Conservation (phyloP, 1,140 invertebrate genomes). For the Forficula auricularia region DNA sequence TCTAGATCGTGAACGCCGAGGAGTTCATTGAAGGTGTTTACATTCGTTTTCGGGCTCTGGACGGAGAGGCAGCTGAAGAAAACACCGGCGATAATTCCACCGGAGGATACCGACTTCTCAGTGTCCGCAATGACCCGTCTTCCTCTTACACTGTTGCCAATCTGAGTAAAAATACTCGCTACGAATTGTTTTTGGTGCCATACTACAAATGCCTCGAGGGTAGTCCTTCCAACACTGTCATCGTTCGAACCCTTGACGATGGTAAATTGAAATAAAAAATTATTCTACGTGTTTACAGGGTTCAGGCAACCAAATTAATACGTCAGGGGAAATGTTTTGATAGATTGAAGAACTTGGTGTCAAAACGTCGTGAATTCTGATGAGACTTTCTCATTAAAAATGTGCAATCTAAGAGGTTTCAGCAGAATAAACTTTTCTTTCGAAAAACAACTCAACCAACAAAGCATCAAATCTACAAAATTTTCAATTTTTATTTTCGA, state of each 20-base stretch:
- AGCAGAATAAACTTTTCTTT: too few relatives aligned
- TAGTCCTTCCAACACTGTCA: conserved; percentile 55
- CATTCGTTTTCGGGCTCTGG: conserved; percentile 72
- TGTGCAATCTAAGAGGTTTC: too few relatives aligned
- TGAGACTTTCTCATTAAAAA: too few relatives aligned
- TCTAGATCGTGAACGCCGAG: conserved; percentile 31
- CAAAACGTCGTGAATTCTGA: too few relatives aligned
- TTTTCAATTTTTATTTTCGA: too few relatives aligned
- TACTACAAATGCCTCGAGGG: conserved; percentile 71
- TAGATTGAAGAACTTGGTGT: too few relatives aligned
- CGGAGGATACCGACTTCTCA: conserved; percentile 29
- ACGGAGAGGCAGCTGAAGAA: conserved; percentile 40
- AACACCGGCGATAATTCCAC: conserved; percentile 51
- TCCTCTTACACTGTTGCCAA: conserved; percentile 44
- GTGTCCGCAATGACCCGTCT: too few relatives aligned
- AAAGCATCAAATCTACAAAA: too few relatives aligned
- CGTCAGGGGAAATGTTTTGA: too few relatives aligned
- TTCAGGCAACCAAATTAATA: too few relatives aligned
- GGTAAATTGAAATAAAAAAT: conserved; percentile 28
- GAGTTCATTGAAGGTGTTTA: conserved; percentile 73
- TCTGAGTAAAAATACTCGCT: conserved; percentile 65
- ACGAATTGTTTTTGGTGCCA: conserved; percentile 77
- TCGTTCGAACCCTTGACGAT: conserved; percentile 51
- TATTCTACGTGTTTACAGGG: too few relatives aligned
- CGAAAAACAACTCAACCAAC: too few relatives aligned